Conservation (phyloP, 2,888 invertebrate species). For the Eupeodes luniger region DNA sequence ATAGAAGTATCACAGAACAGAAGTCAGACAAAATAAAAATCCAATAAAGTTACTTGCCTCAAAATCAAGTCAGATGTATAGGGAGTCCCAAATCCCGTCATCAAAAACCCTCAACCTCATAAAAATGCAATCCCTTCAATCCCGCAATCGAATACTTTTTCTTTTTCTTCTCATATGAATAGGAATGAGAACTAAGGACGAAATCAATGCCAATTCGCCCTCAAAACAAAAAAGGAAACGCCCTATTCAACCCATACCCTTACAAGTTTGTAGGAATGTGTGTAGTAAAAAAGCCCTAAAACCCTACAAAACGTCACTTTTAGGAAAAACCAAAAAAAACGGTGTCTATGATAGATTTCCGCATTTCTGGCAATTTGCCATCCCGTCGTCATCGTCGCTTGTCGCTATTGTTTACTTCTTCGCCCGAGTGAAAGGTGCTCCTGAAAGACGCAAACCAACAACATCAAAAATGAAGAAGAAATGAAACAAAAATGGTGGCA, state of each 20-base stretch:
- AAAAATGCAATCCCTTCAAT: conserved; percentile 13
- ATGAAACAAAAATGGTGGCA: conserved; percentile 44
- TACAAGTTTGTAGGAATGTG: neutral
- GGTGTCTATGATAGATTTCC: conserved; percentile 63
- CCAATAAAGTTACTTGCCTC: conserved; percentile 2
- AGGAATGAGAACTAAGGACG: neutral
- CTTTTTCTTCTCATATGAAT: neutral
- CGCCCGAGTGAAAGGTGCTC: conserved; percentile 53
- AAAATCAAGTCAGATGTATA: neutral
- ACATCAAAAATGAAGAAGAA: neutral
- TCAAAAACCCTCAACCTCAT: conserved; percentile 25
- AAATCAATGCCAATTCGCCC: conserved; percentile 29
- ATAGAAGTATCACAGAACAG: neutral
- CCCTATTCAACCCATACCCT: conserved; percentile 35
- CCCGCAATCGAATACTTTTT: neutral
- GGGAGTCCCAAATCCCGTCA: neutral
- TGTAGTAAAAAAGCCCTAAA: neutral
- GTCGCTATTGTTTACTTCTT: conserved; percentile 58
- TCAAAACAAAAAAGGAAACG: conserved; percentile 48
- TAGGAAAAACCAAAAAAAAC: neutral
- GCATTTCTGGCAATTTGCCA: conserved; percentile 65
- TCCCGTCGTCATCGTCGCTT: neutral
- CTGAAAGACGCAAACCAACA: conserved; percentile 3
- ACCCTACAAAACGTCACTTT: conserved; percentile 34
- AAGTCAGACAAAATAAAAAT: neutral